Base-by-base conservation (phyloP, 2,888 invertebrate genomes). In the Watsonalla binaria region DNA sequence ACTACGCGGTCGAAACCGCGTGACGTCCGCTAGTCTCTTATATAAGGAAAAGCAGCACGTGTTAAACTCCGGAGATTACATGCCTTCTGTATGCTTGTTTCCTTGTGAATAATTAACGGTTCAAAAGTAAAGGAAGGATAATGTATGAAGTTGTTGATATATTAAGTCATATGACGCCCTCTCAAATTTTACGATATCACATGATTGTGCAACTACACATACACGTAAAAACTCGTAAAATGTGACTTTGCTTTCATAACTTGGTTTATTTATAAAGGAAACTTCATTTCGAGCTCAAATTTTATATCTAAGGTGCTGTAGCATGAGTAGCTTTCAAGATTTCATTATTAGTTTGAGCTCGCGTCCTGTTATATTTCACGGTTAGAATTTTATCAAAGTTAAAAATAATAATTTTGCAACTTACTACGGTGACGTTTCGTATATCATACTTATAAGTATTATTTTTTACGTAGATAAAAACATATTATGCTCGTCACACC, bases 11-110 rank as follows among this genome's bases (percentile, higher is more conserved):
- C n/a, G n/a, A n/a, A n/a, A n/a, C n/a, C n/a, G n/a, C n/a, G n/a
- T n/a, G n/a, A n/a, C n/a, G n/a, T n/a, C n/a, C n/a, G n/a, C n/a
- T n/a, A n/a, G n/a, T n/a, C 24, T 24, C 24, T 24, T 24, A 4
- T 4, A 24, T 24, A 24, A 24, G 24, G 4, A 24, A 24, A 24
- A 24, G 4, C 4, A 2, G 24, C 24, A 24, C 24, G 24, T 24
- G 24, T 24, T 24, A 24, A 24, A 24, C 24, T 24, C 24, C 24
- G 4, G 24, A 24, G 1, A 24, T 24, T 24, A 24, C 24, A 24
- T 24, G 4, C 63, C 68, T 62, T 59, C 57, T 54, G 61, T 55
- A 65, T 64, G 6, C 24, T 47, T 47, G 6, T 47, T 47, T 47
- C 6, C 33, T n/a, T 6, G 33, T 47, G n/a, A 11, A 33, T 6